These are phyloP conservation scores for Polyergus mexicanus DNA, from an alignment of 1,140 invertebrate species.

Conservation along the genomic window DNA sequence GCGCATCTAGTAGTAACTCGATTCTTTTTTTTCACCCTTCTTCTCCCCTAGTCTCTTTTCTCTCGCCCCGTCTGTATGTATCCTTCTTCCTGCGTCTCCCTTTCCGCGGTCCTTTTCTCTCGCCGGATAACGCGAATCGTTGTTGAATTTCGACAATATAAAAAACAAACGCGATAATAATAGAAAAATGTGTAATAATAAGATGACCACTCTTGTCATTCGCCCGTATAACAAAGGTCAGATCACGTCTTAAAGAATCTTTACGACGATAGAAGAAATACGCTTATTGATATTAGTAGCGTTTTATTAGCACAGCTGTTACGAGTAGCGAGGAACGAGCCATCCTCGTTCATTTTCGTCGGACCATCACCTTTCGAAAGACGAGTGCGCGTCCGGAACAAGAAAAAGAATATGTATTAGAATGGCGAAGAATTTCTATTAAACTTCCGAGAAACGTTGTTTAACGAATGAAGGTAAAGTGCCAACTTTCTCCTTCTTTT, in stretches of 20 bases:
- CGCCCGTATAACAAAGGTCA: not conserved
- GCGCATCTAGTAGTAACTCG: constrained; percentile 31
- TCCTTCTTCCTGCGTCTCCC: not conserved
- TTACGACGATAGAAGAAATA: not conserved
- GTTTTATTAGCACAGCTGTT: not conserved
- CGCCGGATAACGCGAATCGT: not conserved
- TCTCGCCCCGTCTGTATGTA: constrained; percentile 54
- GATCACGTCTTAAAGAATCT: not conserved
- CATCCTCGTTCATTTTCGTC: not conserved
- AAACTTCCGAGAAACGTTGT: not conserved
- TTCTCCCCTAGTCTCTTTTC: not conserved
- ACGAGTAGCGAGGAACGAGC: too few species aligned
- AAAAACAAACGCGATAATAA: not conserved
- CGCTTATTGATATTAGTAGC: not conserved
- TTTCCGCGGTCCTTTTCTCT: constrained; percentile 33
- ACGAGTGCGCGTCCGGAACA: not conserved
- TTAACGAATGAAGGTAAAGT: not conserved
- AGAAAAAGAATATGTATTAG: not conserved
- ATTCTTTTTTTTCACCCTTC: not conserved
- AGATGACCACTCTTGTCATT: constrained; percentile 24
- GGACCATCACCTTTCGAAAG: not conserved
- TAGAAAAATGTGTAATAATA: too few species aligned
- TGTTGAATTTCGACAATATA: too few species aligned
- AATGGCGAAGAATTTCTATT: not conserved
- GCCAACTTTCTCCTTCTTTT: not conserved